Conservation (phyloP, 2,113 vertebrate species). For the Gracilinanus agilis region DNA sequence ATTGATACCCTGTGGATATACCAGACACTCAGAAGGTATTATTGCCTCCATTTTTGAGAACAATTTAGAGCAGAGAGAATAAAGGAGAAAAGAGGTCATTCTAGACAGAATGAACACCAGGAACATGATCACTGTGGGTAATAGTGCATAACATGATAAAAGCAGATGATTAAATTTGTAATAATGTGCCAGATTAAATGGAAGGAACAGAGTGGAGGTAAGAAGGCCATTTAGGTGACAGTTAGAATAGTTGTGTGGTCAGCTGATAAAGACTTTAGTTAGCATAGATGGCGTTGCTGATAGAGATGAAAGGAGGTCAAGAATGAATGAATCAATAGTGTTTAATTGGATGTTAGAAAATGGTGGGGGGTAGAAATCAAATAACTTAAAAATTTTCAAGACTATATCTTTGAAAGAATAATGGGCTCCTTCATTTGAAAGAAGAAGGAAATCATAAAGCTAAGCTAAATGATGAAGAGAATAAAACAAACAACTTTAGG, state of each 20-base stretch:
- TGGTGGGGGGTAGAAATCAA: neutral
- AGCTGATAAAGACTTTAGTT: neutral
- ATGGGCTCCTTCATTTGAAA: neutral
- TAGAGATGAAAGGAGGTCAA: neutral
- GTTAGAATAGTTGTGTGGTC: neutral
- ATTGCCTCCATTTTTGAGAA: neutral
- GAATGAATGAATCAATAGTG: neutral
- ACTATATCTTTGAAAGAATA: neutral
- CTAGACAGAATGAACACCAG: neutral
- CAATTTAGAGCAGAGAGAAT: neutral
- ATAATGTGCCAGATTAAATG: neutral
- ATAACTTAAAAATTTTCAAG: neutral
- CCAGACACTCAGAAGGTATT: neutral
- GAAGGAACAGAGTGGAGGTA: neutral
- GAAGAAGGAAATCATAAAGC: neutral
- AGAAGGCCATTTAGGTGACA: neutral
- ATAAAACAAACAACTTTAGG: neutral
- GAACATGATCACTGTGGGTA: neutral
- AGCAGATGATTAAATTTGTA: neutral
- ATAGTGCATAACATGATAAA: neutral
- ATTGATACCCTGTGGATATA: neutral
- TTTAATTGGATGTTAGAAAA: neutral
- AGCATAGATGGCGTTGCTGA: neutral
- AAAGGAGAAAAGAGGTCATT: neutral
- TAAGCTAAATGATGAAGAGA: neutral